phyloP scores from a whole-genome alignment of 2,888 invertebrate genomes.

The Atrina japonica region DNA sequence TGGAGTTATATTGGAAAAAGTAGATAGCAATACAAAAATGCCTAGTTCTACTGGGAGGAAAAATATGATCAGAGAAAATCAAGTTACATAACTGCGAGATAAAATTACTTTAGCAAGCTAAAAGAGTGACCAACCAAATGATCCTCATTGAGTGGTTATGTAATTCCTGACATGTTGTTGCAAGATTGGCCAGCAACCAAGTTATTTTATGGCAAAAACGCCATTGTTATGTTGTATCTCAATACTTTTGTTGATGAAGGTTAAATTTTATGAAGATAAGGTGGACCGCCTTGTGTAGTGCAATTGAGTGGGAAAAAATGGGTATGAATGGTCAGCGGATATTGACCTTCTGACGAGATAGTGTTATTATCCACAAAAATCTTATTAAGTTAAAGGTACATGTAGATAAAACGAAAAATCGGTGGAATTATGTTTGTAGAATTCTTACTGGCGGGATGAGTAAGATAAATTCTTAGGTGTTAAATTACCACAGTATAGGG shows the following conservation, averaged over 20 bases:
- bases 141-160: slow-evolving; percentile 17
- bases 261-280: slow-evolving; percentile 14
- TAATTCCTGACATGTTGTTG: slow-evolving; percentile 25
- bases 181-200: slow-evolving; percentile 22
- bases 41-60: slow-evolving; percentile 16
- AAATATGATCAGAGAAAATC: slow-evolving; percentile 35
- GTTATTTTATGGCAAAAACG: slow-evolving; percentile 23
- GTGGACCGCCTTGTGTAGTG: not conserved
- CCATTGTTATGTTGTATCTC: not conserved
- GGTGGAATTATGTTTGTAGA: too few relatives aligned
- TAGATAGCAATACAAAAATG: slow-evolving; percentile 34
- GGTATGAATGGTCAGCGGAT: too few relatives aligned
- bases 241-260: not conserved
- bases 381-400: too few relatives aligned
- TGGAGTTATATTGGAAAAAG: slow-evolving; percentile 17
- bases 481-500: too few relatives aligned
- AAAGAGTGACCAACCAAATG: slow-evolving; percentile 22
- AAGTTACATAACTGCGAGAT: slow-evolving; percentile 21
- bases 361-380: too few relatives aligned
- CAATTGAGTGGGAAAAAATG: too few relatives aligned
- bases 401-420: too few relatives aligned
- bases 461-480: too few relatives aligned
- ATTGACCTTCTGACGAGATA: too few relatives aligned
- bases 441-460: too few relatives aligned
- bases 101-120: slow-evolving; percentile 7